Evolutionary conservation across 2,888 invertebrate genomes (phyloP), one percentile per base, ranked within the genome.

Genomic region (Drosophila conformis): DNA sequence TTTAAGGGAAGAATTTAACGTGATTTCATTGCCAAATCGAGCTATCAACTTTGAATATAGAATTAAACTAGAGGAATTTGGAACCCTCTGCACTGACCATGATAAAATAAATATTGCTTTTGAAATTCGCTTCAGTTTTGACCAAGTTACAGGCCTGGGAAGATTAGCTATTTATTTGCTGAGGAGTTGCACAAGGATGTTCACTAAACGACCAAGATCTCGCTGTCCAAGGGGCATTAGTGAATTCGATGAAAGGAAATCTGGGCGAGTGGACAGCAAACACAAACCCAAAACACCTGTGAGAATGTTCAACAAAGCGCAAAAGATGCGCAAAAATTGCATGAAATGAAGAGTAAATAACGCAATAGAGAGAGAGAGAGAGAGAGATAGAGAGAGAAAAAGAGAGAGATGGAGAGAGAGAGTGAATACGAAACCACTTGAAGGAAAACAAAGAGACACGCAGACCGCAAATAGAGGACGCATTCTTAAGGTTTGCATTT

Each of bases 281-380:
- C 56, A 89, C 33, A 52, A 83, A 73, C 69, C 21, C 46, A 15
- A 46, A 65, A 69, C 86, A 87, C 86, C 87, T 87, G 87, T 87
- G 89, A 82, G 87, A 87, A 89, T 69, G 69, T 80, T 83, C 83
- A 87, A 89, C 86, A 89, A 78, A 72, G 66, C 76, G 80, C 71
- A 65, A 78, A 71, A 70, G 82, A 83, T 89, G 88, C 72, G 75
- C 83, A 81, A 79, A 80, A 87, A 89, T 87, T 87, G 88, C 90
- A 90, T 87, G 75, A 86, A 78, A 48, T 35, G 36, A 56, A 57
- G 60, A 71, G 71, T 59, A 84, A 82, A 80, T 66, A 84, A 48
- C 35, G 65, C 31, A 46, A 38, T 38, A 38, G 4, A 18, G 18
- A 38, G 4, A 38, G 38, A 18, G 8, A 38, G 7, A 38, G 18